A percentile compares a stretch with the other conserved stretches of the same genome.
Evolutionary conservation across 2,888 invertebrate species (phyloP).

Genomic region (Sinodicranocentrus sp.): DNA sequence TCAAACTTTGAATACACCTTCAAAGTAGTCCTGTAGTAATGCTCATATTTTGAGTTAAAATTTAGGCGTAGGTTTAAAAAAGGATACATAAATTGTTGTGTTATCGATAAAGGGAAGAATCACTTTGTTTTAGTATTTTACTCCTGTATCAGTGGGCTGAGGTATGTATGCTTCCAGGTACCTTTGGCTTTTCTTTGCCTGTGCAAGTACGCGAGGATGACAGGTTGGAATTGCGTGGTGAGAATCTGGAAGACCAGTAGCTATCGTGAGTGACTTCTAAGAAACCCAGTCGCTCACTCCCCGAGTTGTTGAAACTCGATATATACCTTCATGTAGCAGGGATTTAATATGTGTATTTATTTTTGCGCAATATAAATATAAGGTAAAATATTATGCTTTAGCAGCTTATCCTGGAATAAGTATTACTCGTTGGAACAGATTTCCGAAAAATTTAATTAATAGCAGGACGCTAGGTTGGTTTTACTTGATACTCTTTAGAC

Average conservation of each 20-base stretch:
- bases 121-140: not conserved
- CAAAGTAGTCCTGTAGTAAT: not conserved
- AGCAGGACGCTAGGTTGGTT: no score
- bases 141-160: not conserved
- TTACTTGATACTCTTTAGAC: no score
- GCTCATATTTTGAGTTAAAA: not conserved
- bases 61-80: not conserved
- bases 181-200: not conserved
- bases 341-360: no score
- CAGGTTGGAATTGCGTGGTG: not conserved
- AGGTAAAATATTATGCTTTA: no score
- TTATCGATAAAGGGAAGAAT: constrained; percentile 18
- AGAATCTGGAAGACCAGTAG: constrained; percentile 42
- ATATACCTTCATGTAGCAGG: no score
- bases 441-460: no score
- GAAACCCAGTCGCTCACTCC: not conserved
- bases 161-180: not conserved
- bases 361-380: no score
- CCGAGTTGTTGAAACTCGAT: no score
- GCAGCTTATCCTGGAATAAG: no score
- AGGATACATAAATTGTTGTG: constrained; percentile 32
- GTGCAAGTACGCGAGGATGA: not conserved
- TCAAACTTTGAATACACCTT: no score
- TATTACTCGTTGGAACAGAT: no score
- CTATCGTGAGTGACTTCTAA: constrained; percentile 24